phyloP scores from a whole-genome alignment of 2,888 invertebrate genomes.

The Blomia tropicalis region DNA sequence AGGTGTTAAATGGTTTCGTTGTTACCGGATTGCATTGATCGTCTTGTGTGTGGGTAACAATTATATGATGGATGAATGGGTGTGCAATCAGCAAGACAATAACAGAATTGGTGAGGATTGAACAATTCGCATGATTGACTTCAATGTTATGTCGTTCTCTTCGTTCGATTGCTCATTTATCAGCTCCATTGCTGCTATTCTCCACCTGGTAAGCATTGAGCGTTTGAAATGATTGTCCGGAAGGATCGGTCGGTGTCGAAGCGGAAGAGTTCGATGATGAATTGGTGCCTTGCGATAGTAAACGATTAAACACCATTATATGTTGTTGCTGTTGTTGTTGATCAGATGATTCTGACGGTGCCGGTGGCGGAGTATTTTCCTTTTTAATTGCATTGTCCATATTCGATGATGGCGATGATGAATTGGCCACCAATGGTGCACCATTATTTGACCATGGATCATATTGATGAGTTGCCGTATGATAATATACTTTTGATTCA shows the following conservation, averaged over 20 bases:
- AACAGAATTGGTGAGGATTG: no score
- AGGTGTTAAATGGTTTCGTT: no score
- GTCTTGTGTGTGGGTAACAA: no score
- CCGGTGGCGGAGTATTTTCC: background rate
- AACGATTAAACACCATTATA: background rate
- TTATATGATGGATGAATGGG: no score
- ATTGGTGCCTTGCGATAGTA: constrained; percentile 13
- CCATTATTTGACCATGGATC: background rate
- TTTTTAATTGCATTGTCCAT: background rate
- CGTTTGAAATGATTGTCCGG: background rate
- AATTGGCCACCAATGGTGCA: background rate
- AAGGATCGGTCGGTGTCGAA: background rate
- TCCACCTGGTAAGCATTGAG: background rate
- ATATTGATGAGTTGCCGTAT: background rate
- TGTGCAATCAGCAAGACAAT: no score
- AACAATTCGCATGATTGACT: no score
- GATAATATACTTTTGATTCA: background rate
- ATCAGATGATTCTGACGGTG: background rate
- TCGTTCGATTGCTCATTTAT: background rate
- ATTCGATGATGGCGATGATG: background rate
- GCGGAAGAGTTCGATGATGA: constrained; percentile 7
- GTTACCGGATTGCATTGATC: no score
- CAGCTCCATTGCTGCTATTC: background rate
- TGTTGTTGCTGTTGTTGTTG: background rate
- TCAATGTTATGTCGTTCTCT: no score